Evolutionary conservation across 1,140 invertebrate species (phyloP).

Genomic region (Drosophila chauvacae): DNA sequence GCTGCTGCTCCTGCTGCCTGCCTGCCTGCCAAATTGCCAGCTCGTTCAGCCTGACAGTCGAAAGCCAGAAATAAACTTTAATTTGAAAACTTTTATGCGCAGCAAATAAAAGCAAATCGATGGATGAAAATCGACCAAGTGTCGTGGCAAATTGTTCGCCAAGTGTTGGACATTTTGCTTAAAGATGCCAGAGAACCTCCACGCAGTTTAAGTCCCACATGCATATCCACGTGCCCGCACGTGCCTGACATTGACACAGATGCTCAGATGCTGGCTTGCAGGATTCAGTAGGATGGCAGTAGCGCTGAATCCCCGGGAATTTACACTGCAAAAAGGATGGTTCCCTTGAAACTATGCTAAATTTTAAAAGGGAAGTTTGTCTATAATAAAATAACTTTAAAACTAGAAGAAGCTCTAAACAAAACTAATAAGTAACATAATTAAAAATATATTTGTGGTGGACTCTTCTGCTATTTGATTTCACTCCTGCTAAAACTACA

Average conservation of each 20-base stretch:
- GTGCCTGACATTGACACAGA: conserved; percentile 80
- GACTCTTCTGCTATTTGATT: not conserved
- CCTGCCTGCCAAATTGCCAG: conserved; percentile 47
- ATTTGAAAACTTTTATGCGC: conserved; percentile 74
- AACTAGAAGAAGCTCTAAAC: too few relatives aligned
- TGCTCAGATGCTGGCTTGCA: conserved; percentile 51
- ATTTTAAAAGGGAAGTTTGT: too few relatives aligned
- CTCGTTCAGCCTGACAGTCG: conserved; percentile 54
- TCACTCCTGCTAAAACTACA: not conserved
- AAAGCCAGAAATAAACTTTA: conserved; percentile 68
- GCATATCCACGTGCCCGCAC: conserved; percentile 63
- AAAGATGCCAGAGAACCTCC: conserved; percentile 53
- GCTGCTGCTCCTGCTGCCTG: conserved; percentile 2
- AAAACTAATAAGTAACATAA: too few relatives aligned
- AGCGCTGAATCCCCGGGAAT: conserved; percentile 3
- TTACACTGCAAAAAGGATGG: not conserved
- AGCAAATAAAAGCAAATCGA: conserved; percentile 62
- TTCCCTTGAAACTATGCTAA: too few relatives aligned
- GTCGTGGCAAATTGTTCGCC: conserved; percentile 70
- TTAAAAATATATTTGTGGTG: not conserved
- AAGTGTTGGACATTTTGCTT: conserved; percentile 75
- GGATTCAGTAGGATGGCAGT: conserved; percentile 21
- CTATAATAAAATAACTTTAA: too few relatives aligned
- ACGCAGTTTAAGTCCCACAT: conserved; percentile 51
- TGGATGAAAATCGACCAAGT: conserved; percentile 52